Percentiles rank a stretch among this genome's conserved stretches.
phyloP scores from a whole-genome alignment of 2,797 vertebrate species.

The Nasua narica region DNA sequence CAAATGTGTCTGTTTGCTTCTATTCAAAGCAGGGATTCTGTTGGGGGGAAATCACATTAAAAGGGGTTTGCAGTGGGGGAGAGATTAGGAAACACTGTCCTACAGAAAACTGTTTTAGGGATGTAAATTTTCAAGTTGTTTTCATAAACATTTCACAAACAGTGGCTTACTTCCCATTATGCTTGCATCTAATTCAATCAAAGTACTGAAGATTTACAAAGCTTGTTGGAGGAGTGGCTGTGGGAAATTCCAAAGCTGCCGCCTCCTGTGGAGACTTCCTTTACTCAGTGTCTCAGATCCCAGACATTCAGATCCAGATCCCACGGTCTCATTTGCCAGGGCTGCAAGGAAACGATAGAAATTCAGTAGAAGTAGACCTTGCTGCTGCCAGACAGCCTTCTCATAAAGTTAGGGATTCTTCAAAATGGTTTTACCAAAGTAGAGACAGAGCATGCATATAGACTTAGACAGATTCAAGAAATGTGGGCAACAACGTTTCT shows the following conservation, averaged over 20 bases:
- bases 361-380: not conserved
- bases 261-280: not conserved
- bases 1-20: not conserved
- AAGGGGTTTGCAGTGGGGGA: not conserved
- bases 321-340: not conserved
- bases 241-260: not conserved
- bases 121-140: not conserved
- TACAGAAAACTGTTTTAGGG: not conserved
- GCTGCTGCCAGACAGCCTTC: not conserved
- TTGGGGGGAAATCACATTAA: not conserved
- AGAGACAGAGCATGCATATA: not conserved
- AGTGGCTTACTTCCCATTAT: not conserved
- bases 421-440: not conserved
- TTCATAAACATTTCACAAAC: constrained; percentile 2
- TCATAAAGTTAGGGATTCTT: not conserved
- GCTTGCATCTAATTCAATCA: not conserved
- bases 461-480: not conserved
- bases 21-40: not conserved
- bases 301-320: not conserved
- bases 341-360: not conserved
- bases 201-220: not conserved
- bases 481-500: not conserved
- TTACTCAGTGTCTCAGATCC: not conserved
- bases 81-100: not conserved
- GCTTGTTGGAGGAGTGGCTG: not conserved